Percentiles rank a stretch among this genome's conserved stretches.
Conservation (phyloP, 2,113 vertebrate species). For the Amazona vittata region DNA sequence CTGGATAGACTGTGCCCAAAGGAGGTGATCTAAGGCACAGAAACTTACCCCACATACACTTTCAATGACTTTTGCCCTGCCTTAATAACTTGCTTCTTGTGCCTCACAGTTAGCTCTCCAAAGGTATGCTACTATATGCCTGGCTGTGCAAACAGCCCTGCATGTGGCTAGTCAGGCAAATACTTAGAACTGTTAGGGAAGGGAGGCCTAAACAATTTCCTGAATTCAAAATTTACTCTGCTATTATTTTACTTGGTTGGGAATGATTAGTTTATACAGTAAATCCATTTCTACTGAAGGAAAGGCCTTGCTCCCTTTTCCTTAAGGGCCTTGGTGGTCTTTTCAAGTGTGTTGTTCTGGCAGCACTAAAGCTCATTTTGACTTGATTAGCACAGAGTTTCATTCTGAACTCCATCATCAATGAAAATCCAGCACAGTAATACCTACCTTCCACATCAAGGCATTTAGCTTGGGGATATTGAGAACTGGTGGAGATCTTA, state of each 20-base stretch:
- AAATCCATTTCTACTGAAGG: not conserved
- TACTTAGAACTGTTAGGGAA: not conserved
- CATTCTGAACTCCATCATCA: not conserved
- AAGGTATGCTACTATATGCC: not conserved
- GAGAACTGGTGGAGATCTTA: rapidly evolving
- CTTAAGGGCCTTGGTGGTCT: not conserved
- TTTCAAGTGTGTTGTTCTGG: not conserved
- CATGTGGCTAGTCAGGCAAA: not conserved
- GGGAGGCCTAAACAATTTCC: not conserved
- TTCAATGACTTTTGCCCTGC: not conserved
- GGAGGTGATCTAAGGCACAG: not conserved
- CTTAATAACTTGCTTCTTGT: not conserved
- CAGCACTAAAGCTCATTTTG: not conserved
- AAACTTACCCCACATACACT: not conserved
- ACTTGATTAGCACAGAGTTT: not conserved
- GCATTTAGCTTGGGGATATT: not conserved
- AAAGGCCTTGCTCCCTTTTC: not conserved
- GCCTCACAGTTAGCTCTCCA: not conserved
- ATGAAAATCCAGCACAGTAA: not conserved
- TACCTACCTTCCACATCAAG: not conserved
- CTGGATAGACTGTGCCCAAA: not conserved
- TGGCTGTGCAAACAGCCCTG: not conserved
- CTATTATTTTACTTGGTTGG: not conserved
- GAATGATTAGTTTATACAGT: not conserved
- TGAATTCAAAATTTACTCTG: not conserved